Evolutionary conservation across 2,888 invertebrate species (phyloP), one percentile per base, ranked within the genome.

Genomic region (Chloromyia formosa): DNA sequence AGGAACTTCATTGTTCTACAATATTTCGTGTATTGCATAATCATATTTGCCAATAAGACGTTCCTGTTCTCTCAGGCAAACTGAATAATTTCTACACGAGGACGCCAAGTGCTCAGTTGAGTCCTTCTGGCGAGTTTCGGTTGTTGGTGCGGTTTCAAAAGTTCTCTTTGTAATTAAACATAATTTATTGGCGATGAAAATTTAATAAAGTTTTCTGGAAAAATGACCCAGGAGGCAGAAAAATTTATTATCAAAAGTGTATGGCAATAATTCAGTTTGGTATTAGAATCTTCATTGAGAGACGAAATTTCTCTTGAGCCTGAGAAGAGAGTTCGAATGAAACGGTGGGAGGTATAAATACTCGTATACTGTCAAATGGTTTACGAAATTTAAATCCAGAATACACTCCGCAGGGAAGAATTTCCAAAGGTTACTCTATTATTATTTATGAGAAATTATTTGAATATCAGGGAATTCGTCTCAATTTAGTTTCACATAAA

Each of bases 111-210:
- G 14, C 14, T 12, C 58, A 20, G 60, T 60, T 7, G 14, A 10
- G 23, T 60, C 60, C 62, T 18, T 62, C 9, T 27, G 40, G 42
- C 16, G 23, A 16, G 40, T 42, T 23, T 14, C 16, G 18, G 27
- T 35, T 35, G 27, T 4, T 35, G 27, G 7, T 35, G 7, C 7
- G 2, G 27, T 35, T 35, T 35, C 7, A 42, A 42, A 62, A 62
- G 62, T 62, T 62, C 18, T 35, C 27, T 69, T 35, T 35, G 27
- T 35, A 69, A 69, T 69, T 69, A 69, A 69, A 69, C 10, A 27
- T 54, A 69, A 69, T 69, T 69, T 69, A 69, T 69, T 69, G 54
- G 12, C 16, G 69, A 16, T 54, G 53, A 16, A 62, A 62, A 69
- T 69, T 69, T n/a, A 22, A 53, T 35, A 53, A 54, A 35, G 10